Base-by-base conservation (phyloP, 2,113 vertebrate genomes). In the Seriola dumerili region DNA sequence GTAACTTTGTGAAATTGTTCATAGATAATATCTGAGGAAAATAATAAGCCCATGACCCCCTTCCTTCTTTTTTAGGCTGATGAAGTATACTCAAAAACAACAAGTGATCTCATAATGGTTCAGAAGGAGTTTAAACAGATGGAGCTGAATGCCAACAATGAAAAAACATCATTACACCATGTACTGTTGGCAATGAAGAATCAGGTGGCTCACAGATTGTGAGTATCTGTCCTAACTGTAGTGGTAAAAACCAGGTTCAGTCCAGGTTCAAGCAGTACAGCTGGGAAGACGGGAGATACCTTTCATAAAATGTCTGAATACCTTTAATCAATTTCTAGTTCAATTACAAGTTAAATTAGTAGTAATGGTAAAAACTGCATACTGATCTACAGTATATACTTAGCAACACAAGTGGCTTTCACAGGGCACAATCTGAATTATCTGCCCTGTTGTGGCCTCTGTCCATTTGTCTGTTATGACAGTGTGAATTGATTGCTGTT, bases 191-290 rank as follows among this genome's bases (percentile, higher is more conserved):
- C 10, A 3, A 6, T 70, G 76, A 85, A 84, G 48, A 69, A 62
- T 68, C 42, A 87, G 12, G 82, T 94, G 23, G 75, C 52, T 25
- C 67, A 88, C 3, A 89, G 21, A 78, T 38, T 88, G 94, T 96
- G 92, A 95, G 94, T 89, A 80, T 80, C n/a, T 38, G 11, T 66
- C 34, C 19, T 25, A 32, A 57, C 55, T 65, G 54, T 23, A 42
- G 34, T 38, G 2, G 17, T 64, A 69, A 52, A 23, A 36, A 23
- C 67, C 50, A 65, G 57, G 19, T 59, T 38, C 40, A 68, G 29
- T 29, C 25, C 4, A 32, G 29, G 29, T 32, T 25, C 74, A n/a
- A 17, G 29, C n/a, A n/a, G 21, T 29, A 13, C 38, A 64, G 17
- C 17, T 63, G 55, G 21, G 23, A 0, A 68, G 16, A 74, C 21